Evolutionary conservation across 2,113 vertebrate genomes (phyloP).

Genomic region (Tyrannus savana): DNA sequence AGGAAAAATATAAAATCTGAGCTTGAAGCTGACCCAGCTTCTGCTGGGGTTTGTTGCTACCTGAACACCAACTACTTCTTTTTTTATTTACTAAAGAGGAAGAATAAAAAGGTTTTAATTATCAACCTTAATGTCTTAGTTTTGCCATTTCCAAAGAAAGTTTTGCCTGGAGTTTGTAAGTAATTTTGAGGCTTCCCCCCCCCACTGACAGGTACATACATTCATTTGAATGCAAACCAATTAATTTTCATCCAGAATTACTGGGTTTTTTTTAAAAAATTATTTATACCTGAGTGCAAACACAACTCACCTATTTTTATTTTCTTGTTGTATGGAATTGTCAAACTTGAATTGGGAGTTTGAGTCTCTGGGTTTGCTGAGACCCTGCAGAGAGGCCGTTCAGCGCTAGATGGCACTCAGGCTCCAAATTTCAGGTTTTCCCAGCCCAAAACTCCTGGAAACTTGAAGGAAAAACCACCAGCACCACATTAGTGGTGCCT

Average conservation of each 20-base stretch:
- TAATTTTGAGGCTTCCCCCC: accelerated
- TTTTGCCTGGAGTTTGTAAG: background rate
- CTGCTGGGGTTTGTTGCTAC: background rate
- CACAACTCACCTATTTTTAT: too few species aligned
- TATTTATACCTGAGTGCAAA: background rate
- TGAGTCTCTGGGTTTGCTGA: accelerated
- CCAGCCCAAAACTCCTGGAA: background rate
- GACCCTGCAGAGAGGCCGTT: background rate
- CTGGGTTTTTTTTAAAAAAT: too few species aligned
- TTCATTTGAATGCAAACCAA: too few species aligned
- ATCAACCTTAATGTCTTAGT: too few species aligned
- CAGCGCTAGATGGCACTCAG: conserved; percentile 76
- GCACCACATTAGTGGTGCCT: background rate
- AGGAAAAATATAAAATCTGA: background rate
- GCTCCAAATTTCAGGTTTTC: background rate
- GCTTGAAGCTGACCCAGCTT: too few species aligned
- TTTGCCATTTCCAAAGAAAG: background rate
- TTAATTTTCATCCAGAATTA: background rate
- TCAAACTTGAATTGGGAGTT: too few species aligned
- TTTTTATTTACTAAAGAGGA: background rate
- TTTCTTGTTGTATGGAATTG: background rate
- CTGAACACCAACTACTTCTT: background rate
- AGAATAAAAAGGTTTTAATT: accelerated
- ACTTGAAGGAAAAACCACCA: background rate
- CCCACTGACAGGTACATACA: accelerated